Evolutionary conservation across 1,140 invertebrate species (phyloP).

Genomic region (Leptinotarsa lineolata): DNA sequence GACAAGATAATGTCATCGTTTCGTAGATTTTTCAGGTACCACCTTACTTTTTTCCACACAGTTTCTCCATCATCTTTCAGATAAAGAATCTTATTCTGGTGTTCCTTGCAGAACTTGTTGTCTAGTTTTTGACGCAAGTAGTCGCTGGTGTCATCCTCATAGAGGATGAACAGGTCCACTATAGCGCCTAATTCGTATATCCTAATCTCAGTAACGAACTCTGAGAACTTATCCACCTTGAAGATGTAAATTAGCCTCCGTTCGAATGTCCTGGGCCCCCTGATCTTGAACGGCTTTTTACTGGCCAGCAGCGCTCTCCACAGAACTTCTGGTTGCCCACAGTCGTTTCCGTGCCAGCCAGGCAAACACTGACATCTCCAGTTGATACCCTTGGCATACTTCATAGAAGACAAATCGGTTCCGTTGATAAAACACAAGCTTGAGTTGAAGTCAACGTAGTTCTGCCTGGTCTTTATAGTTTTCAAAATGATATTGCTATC

Average conservation of each 20-base stretch:
- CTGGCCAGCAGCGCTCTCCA: constrained; percentile 68
- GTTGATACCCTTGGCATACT: constrained; percentile 44
- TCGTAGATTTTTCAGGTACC: constrained; percentile 58
- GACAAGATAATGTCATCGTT: constrained; percentile 67
- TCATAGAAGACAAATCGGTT: constrained; percentile 58
- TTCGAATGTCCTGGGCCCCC: constrained; percentile 56
- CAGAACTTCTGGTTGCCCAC: constrained; percentile 69
- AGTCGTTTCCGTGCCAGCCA: constrained; percentile 68
- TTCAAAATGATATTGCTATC: constrained; percentile 53
- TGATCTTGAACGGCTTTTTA: constrained; percentile 58
- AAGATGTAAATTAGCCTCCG: constrained; percentile 64
- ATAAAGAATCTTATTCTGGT: constrained; percentile 64
- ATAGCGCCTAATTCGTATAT: constrained; percentile 63
- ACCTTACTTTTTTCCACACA: constrained; percentile 57
- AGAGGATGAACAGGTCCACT: constrained; percentile 69
- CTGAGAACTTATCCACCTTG: constrained; percentile 62
- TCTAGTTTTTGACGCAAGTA: constrained; percentile 48
- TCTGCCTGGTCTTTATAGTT: constrained; percentile 52
- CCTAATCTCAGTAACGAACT: constrained; percentile 63
- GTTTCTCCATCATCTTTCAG: constrained; percentile 55
- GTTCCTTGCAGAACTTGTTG: constrained; percentile 53
- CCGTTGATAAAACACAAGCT: constrained; percentile 63
- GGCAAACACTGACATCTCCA: constrained; percentile 62
- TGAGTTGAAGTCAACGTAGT: constrained; percentile 59
- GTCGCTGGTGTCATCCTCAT: constrained; percentile 55